Evolutionary conservation across 1,140 invertebrate species (phyloP), one percentile per base, ranked within the genome.

Genomic region (Conus betulinus): DNA sequence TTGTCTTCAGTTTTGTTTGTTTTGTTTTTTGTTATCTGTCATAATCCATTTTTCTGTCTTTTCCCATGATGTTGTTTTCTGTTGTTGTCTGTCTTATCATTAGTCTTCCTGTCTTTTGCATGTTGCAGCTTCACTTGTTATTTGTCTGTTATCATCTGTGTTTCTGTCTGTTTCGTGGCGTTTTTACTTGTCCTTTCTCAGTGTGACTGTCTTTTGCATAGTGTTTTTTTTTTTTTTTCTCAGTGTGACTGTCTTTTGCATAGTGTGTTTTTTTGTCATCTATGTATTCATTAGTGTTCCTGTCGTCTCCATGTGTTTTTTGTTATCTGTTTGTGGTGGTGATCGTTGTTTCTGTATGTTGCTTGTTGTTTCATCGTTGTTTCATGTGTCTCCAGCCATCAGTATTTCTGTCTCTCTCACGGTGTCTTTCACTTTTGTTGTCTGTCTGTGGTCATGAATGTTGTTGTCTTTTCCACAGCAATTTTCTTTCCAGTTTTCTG

Each of bases 351-450:
- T 78, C 76, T 78, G 25, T 78, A n/a, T 78, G 25, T 78, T 25
- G 27, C 25, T 2, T 23, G 27, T 25, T 78, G 25, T 39, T 25
- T 78, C 76, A 39, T 23, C 20, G 13, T 74, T 23, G 27, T n/a
- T 76, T 13, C 8, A 8, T 27, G 39, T 39, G 25, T 27, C 5
- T 78, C 39, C 27, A 7, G 3, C 10, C 39, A 23, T 78, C 39
- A 39, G 76, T 78, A 10, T 78, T n/a, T 78, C 76, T 78, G 25
- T 78, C 76, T 78, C 25, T 78, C 25, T 78, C 25, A 39, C 76
- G 10, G 8, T 78, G 5, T 78, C 76, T 78, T 23, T 78, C 25
- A 20, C 71, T 74, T 23, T 7, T 23, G 13, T 23, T 74, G 13
- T 74, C 71, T 74, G 3, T 74, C 71, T 74, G 13, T 74, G 39